These are phyloP conservation scores for Hydrophis major DNA, from an alignment of 2,797 vertebrate species.

Conservation along the genomic window DNA sequence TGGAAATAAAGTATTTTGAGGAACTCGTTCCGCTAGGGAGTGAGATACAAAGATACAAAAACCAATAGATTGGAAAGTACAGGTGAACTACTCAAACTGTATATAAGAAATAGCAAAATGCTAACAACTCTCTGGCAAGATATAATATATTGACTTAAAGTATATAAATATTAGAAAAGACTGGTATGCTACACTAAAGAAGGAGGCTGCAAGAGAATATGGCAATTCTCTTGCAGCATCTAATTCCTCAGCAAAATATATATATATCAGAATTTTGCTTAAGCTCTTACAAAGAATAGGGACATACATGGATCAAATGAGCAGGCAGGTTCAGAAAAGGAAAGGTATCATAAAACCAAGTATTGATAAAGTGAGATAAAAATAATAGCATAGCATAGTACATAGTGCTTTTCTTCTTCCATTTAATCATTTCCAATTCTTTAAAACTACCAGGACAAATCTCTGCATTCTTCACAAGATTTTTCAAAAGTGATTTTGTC, in stretches of 20 bases:
- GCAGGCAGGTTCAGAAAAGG: neutral
- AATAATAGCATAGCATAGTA: neutral
- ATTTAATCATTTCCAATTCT: neutral
- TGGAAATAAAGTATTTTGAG: neutral
- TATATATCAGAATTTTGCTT: neutral
- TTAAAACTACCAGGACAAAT: neutral
- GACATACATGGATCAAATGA: neutral
- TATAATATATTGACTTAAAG: neutral
- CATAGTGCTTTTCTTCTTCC: neutral
- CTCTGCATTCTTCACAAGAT: neutral
- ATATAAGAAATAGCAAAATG: neutral
- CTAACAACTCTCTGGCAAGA: neutral
- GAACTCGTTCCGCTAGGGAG: neutral
- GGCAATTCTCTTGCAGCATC: neutral
- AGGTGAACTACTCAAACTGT: neutral
- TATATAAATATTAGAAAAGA: neutral
- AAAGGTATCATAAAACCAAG: neutral
- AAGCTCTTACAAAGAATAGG: neutral
- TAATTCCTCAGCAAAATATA: neutral
- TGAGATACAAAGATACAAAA: neutral
- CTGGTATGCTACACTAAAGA: neutral
- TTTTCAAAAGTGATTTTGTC: neutral
- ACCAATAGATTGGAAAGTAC: neutral
- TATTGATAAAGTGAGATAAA: neutral
- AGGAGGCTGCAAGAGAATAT: neutral